Percentiles rank a stretch among this genome's conserved stretches.
phyloP scores from a whole-genome alignment of 2,797 vertebrate species.

The Muscicapa comitata region DNA sequence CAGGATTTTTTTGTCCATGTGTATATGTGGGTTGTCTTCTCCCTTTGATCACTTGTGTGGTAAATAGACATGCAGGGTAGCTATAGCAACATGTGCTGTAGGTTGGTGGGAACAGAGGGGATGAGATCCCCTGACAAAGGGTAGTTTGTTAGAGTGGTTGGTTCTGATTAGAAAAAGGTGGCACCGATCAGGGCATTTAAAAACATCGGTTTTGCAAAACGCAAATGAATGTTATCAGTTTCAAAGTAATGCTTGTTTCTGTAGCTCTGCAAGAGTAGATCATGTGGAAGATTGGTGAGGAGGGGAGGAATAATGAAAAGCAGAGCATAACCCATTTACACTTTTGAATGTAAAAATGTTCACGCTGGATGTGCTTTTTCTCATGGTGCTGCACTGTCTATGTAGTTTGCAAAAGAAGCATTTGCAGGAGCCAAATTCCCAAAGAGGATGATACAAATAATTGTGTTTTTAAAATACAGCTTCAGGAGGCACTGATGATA shows the following conservation, averaged over 20 bases:
- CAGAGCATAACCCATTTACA: not conserved
- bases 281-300: not conserved
- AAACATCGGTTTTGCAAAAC: constrained; percentile 56
- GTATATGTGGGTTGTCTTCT: constrained; percentile 69
- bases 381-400: not conserved
- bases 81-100: constrained; percentile 82
- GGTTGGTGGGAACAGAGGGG: constrained; percentile 71
- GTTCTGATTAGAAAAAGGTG: constrained; percentile 76
- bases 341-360: not conserved
- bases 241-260: constrained; percentile 56
- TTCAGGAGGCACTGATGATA: not conserved
- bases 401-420: not conserved
- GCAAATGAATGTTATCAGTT: constrained; percentile 55
- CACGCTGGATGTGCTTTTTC: not conserved
- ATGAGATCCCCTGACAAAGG: constrained; percentile 76
- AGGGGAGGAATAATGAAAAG: constrained; percentile 17
- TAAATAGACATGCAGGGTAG: constrained; percentile 81
- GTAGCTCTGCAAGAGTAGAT: not conserved
- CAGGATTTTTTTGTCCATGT: constrained; percentile 57
- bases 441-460: not conserved
- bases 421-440: not conserved
- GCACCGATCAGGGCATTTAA: constrained; percentile 57
- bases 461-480: not conserved
- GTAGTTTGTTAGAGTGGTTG: constrained; percentile 77
- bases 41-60: constrained; percentile 85